Evolutionary conservation across 2,113 vertebrate species (phyloP).

Genomic region (Cheilinus undulatus): DNA sequence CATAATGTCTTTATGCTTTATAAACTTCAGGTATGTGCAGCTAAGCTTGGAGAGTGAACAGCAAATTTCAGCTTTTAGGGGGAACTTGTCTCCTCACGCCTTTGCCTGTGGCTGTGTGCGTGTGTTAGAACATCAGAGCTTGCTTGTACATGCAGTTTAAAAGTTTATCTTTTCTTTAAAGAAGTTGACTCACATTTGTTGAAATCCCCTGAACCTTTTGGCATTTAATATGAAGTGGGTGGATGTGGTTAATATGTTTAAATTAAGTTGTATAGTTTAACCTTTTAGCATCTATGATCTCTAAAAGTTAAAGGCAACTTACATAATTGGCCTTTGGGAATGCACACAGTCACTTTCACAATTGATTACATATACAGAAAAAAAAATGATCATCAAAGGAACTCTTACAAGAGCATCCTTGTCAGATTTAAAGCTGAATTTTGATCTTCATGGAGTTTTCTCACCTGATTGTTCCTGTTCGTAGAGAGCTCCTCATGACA

Average conservation of each 20-base stretch:
- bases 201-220: slow-evolving; percentile 17
- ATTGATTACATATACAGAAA: background rate
- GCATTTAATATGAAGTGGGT: slow-evolving; percentile 2
- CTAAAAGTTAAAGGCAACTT: background rate
- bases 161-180: slow-evolving; percentile 19
- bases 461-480: no score
- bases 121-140: background rate
- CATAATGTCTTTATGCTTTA: slow-evolving; percentile 14
- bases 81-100: slow-evolving; percentile 44
- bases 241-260: slow-evolving; percentile 4
- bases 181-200: slow-evolving; percentile 45
- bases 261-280: background rate
- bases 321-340: background rate
- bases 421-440: background rate
- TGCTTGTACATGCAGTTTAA: slow-evolving; percentile 22
- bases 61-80: slow-evolving; percentile 22
- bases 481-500: background rate
- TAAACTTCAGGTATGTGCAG: slow-evolving; percentile 42
- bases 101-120: slow-evolving; percentile 30
- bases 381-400: background rate
- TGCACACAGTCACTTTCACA: background rate
- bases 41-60: slow-evolving; percentile 1
- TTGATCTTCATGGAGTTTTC: background rate
- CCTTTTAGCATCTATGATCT: slow-evolving; percentile 4
- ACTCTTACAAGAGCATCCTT: no score